Evolutionary conservation across 2,888 invertebrate species (phyloP).

Genomic region (Mellilla xanthometata): DNA sequence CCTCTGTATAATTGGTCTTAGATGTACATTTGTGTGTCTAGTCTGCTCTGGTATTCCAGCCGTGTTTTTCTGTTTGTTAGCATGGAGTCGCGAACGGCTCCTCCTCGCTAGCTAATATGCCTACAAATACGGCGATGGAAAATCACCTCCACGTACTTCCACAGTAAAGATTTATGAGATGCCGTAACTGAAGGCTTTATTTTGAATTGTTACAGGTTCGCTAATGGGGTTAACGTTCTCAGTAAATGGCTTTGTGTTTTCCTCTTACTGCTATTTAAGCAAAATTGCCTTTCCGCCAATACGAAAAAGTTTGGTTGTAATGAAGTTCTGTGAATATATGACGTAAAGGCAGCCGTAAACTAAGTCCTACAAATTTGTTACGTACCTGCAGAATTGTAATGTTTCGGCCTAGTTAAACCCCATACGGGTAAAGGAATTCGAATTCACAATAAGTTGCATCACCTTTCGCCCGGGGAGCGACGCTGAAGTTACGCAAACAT

Average conservation of each 20-base stretch:
- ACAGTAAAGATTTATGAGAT: constrained; percentile 43
- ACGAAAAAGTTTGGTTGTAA: no score
- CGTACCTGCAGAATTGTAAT: constrained; percentile 4
- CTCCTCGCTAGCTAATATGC: constrained; percentile 50
- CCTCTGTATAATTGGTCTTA: not conserved
- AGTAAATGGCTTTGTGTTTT: constrained; percentile 29
- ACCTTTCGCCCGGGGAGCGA: constrained; percentile 13
- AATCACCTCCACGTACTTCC: constrained; percentile 41
- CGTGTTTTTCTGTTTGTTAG: constrained; percentile 53
- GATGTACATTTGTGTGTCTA: constrained; percentile 32
- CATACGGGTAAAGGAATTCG: constrained; percentile 12
- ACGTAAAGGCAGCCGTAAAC: no score
- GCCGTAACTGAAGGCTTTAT: constrained; percentile 41
- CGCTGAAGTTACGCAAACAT: constrained; percentile 15
- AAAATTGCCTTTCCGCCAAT: not conserved
- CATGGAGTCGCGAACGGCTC: constrained; percentile 44
- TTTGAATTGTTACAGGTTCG: constrained; percentile 36
- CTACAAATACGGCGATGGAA: constrained; percentile 47
- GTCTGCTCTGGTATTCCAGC: constrained; percentile 19
- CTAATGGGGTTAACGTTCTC: constrained; percentile 39
- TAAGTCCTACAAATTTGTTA: not conserved
- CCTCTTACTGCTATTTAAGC: constrained; percentile 2
- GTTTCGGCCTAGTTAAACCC: constrained; percentile 2
- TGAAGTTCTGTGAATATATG: no score
- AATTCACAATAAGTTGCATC: constrained; percentile 13